Base-by-base conservation (phyloP, 2,797 vertebrate genomes). In the Pipistrellus kuhlii region DNA sequence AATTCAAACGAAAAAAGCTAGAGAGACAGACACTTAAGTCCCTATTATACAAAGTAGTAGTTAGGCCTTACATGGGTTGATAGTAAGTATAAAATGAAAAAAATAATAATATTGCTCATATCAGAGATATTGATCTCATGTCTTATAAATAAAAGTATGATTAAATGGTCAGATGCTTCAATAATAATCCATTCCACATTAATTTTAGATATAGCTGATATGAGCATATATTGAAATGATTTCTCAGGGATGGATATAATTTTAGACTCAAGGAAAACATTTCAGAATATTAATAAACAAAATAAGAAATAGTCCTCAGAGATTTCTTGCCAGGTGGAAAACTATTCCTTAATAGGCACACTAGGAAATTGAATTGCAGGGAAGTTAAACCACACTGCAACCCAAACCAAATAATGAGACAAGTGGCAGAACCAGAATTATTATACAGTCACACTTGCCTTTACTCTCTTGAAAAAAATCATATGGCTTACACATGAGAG, bases 201-300 rank as follows among this genome's bases (percentile, higher is more conserved):
- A 72, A 80, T 51, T 57, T 32, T 25, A 91, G 46, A 75, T 41
- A 55, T 55, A 91, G 11, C 21, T 81, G 15, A 69, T 85, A 55
- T 55, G 32, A 68, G 62, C 11, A 59, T 87, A 18, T n/a, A 76
- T 12, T 69, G 15, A 14, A 55, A 72, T 76, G 64, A 85, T 53
- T 90, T 95, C 8, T 11, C 23, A 95, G 21, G 41, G 6, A 17
- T 13, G 12, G 38, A 71, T 72, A 27, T 15, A 7, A 32, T 62
- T 88, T 76, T 82, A 75, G n/a, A 87, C 46, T 95, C 23, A 83
- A 78, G 44, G n/a, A 64, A 82, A 53, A 3, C 25, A 72, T 93
- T 88, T 91, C n/a, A 88, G 38, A 85, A 84, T 91, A 85, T 75
- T 73, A 93, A 35, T 32, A 95, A 94, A 90, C 78, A 82, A 95